These are phyloP conservation scores for Sebastes vulpes DNA, from an alignment of 2,797 vertebrate genomes.

Conservation along the genomic window DNA sequence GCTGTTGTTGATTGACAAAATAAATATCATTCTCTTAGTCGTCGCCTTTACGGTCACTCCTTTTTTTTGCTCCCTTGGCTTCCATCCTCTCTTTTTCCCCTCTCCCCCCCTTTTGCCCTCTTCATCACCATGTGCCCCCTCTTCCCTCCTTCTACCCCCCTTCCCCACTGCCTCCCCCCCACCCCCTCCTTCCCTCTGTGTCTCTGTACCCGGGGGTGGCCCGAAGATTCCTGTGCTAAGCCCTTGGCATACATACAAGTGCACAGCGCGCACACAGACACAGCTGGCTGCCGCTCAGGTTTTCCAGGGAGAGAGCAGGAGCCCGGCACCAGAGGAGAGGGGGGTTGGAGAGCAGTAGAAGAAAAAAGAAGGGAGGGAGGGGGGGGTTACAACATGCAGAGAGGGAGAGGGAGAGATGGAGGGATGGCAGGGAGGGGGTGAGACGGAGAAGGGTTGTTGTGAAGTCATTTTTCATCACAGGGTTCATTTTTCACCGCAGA, in stretches of 20 bases:
- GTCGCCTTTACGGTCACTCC: slow-evolving; percentile 16
- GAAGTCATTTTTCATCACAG: slow-evolving; percentile 92
- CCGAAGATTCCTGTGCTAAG: slow-evolving; percentile 98
- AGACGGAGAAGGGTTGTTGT: slow-evolving; percentile 84
- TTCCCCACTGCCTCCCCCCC: neutral
- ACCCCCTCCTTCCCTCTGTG: slow-evolving; percentile 55
- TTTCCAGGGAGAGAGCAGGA: slow-evolving; percentile 92
- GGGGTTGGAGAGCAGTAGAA: slow-evolving; percentile 36
- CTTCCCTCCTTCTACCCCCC: neutral
- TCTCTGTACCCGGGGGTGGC: slow-evolving; percentile 91
- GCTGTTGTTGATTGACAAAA: slow-evolving; percentile 56
- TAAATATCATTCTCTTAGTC: slow-evolving; percentile 35
- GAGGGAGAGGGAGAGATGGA: slow-evolving; percentile 42
- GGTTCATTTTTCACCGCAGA: slow-evolving; percentile 93
- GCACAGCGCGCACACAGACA: slow-evolving; percentile 88
- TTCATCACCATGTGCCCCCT: slow-evolving; percentile 38
- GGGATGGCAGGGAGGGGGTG: slow-evolving; percentile 63
- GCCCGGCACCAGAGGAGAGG: slow-evolving; percentile 80
- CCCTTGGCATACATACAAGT: slow-evolving; percentile 98
- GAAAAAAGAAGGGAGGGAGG: slow-evolving; percentile 38
- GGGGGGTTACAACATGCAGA: slow-evolving; percentile 63
- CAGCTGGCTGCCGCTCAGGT: slow-evolving; percentile 95
- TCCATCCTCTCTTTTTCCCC: slow-evolving; percentile 12
- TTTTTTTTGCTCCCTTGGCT: slow-evolving; percentile 10
- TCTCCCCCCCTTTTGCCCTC: slow-evolving; percentile 23